Base-by-base conservation (phyloP, 1,140 invertebrate genomes). In the Drosophila ohnishii region DNA sequence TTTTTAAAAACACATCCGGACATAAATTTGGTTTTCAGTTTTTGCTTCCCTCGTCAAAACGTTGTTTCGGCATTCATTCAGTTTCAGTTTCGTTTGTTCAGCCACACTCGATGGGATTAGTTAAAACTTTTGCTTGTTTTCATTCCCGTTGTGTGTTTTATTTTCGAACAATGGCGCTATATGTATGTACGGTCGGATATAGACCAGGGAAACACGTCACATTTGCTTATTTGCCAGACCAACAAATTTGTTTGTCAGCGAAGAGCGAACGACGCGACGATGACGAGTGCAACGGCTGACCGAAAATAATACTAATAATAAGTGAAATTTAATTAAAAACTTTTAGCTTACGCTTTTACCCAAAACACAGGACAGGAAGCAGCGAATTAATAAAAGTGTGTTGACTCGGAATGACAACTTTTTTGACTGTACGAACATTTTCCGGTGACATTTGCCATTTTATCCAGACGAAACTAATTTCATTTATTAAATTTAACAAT, bases 261-360 rank as follows among this genome's bases (percentile, higher is more conserved):
- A 40, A 6, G 48, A 47, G 45, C 22, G 13, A 69, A 47, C 19
- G 19, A 19, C 19, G 19, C 19, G 32, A 37, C 34, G 44, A 48
- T 50, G 47, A 51, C 39, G 47, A 67, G 53, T 71, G 65, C 44
- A 66, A 42, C 34, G 45, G 60, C 34, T 63, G 71, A 19, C 42
- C 58, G 22, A 74, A 75, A 75, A 71, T 58, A 57, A 34, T 42
- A 40, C 66, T 75, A 75, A 76, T 59, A 76, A 75, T 76, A 76
- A 76, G 48, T 60, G 35, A 40, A 73, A 53, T 73, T 73, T 73
- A 73, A 73, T 73, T 73, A 73, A 73, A 73, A 73, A 73, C 69
- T 62, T 73, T 28, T n/a, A 53, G 39, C 30, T 19, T 40, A 72
- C 42, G 67, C 25, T 70, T 71, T 48, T 58, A 4, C 9, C 34